These are phyloP conservation scores for Mallateleia sp. DNA, from an alignment of 2,888 invertebrate genomes.

Conservation along the genomic window DNA sequence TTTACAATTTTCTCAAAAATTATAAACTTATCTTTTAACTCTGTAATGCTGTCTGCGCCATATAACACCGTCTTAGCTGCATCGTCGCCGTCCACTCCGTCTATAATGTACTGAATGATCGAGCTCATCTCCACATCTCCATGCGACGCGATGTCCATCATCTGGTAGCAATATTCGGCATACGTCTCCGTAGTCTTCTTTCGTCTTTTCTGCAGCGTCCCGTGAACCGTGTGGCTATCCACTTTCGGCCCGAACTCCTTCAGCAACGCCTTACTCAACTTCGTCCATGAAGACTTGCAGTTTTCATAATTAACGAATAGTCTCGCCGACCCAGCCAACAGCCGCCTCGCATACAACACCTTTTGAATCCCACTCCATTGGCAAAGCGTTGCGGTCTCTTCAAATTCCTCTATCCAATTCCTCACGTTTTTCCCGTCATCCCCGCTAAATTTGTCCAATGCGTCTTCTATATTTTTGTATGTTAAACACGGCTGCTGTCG, in stretches of 20 bases:
- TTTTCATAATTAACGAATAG: constrained; percentile 30
- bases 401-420: no score
- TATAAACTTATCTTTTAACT: constrained; percentile 59
- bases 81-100: constrained; percentile 58
- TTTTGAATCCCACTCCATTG: constrained; percentile 46
- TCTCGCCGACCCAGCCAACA: constrained; percentile 38
- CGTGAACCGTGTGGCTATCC: constrained; percentile 57
- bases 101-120: no score
- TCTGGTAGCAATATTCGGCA: constrained; percentile 61
- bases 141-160: constrained; percentile 59
- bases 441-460: no score
- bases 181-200: constrained; percentile 26
- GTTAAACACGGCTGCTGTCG: no score
- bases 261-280: constrained; percentile 21
- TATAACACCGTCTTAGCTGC: constrained; percentile 52
- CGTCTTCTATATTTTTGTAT: no score
- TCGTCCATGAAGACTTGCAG: constrained; percentile 54
- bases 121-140: constrained; percentile 50
- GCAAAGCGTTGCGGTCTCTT: no score
- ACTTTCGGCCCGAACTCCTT: constrained; percentile 43
- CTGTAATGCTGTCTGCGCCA: constrained; percentile 42
- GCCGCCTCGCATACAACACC: constrained; percentile 44
- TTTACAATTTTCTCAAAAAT: no score
- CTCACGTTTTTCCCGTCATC: no score
- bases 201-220: no score